Evolutionary conservation across 2,888 invertebrate genomes (phyloP).

Genomic region (Drosophila sordidapex): DNA sequence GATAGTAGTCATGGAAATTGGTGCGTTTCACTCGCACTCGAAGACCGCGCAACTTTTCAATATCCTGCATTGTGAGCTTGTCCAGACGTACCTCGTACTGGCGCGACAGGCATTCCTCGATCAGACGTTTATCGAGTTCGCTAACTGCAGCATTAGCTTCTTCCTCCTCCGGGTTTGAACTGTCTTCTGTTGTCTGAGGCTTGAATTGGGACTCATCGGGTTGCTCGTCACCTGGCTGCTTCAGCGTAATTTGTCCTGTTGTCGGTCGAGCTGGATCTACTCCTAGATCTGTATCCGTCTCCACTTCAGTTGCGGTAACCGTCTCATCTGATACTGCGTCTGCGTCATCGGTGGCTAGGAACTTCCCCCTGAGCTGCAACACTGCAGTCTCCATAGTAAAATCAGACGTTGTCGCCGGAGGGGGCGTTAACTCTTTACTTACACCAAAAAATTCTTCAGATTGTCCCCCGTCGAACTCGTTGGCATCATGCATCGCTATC

Average conservation of each 20-base stretch:
- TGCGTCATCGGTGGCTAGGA: background rate
- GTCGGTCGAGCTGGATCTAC: background rate
- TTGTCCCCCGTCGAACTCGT: conserved; percentile 48
- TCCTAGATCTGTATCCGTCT: conserved; percentile 15
- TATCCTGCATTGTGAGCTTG: conserved; percentile 42
- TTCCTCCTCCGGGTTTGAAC: background rate
- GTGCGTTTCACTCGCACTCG: conserved; percentile 67
- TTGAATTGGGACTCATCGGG: background rate
- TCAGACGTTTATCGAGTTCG: conserved; percentile 27
- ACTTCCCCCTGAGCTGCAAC: conserved; percentile 43
- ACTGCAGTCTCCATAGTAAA: conserved; percentile 50
- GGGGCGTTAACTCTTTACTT: conserved; percentile 56
- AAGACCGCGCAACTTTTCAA: conserved; percentile 54
- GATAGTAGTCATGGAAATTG: conserved; percentile 46
- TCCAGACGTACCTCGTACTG: conserved; percentile 41
- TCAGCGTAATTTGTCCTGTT: background rate
- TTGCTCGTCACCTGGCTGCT: background rate
- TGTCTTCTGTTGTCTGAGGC: background rate
- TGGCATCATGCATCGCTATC: conserved; percentile 55
- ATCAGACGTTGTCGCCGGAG: conserved; percentile 40
- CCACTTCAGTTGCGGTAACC: background rate
- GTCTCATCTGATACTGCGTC: conserved; percentile 5
- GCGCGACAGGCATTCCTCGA: conserved; percentile 57
- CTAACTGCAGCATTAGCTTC: background rate
- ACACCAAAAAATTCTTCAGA: conserved; percentile 24